Conservation (phyloP, 2,113 vertebrate species). For the Pogonocichla stellata region DNA sequence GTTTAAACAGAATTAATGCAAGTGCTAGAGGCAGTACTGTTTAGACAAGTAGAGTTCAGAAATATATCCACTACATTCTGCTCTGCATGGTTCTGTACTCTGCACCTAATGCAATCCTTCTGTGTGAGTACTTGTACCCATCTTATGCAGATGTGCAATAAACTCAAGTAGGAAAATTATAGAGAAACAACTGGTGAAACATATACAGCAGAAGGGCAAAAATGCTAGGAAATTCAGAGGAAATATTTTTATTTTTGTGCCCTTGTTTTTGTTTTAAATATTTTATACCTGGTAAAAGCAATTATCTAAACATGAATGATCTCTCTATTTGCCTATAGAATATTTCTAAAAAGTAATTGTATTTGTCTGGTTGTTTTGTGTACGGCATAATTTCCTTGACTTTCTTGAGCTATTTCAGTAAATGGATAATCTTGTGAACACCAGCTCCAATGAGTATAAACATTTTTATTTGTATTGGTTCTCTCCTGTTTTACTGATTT, state of each 20-base stretch:
- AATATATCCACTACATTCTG: not conserved
- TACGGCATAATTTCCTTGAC: not conserved
- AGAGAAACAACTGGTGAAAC: not conserved
- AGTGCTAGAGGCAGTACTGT: not conserved
- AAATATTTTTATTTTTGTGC: not conserved
- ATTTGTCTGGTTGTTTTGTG: not conserved
- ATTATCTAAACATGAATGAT: not conserved
- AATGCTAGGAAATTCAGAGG: not conserved
- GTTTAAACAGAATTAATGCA: not conserved
- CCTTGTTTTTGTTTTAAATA: not conserved
- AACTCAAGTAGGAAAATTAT: not conserved
- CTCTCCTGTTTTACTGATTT: not conserved
- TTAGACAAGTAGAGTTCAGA: not conserved
- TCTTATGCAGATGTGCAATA: not conserved
- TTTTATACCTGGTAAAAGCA: not conserved
- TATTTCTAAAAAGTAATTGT: not conserved
- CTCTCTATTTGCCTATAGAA: not conserved
- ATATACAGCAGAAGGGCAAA: not conserved
- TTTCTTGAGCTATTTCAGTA: not conserved
- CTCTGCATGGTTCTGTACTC: accelerated
- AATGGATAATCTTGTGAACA: not conserved
- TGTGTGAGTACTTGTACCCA: not conserved
- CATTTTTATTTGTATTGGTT: not conserved
- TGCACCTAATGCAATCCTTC: not conserved
- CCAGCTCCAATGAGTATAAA: not conserved